Evolutionary conservation across 2,797 vertebrate genomes (phyloP).

Genomic region (Hapalemur alaotrensis): DNA sequence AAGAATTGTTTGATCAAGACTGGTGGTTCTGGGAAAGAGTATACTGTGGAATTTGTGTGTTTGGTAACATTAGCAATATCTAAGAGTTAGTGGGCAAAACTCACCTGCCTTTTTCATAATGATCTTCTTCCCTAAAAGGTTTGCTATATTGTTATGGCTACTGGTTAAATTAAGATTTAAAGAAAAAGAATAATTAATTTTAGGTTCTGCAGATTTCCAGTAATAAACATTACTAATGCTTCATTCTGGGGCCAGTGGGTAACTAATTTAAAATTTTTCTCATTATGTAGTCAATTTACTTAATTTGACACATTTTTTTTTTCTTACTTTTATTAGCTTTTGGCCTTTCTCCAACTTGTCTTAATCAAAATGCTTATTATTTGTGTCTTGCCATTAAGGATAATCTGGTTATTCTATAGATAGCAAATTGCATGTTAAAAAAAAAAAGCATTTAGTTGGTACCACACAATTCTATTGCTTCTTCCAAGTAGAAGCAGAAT

Average conservation of each 20-base stretch:
- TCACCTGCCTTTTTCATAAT: constrained; percentile 1
- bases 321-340: constrained; percentile 73
- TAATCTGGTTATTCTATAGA: constrained; percentile 75
- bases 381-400: constrained; percentile 71
- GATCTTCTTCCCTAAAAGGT: constrained; percentile 54
- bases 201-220: constrained; percentile 67
- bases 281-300: constrained; percentile 76
- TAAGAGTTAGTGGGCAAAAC: background rate
- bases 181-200: constrained; percentile 75
- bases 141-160: constrained; percentile 47
- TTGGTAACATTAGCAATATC: background rate
- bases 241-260: constrained; percentile 55
- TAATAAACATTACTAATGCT: constrained; percentile 74
- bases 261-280: constrained; percentile 73
- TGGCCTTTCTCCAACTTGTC: constrained; percentile 76
- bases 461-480: constrained; percentile 52
- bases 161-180: constrained; percentile 72
- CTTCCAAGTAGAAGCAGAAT: constrained; percentile 15
- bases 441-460: constrained; percentile 21
- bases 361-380: constrained; percentile 80
- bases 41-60: background rate
- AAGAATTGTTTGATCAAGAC: background rate
- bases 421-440: constrained; percentile 66
- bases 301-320: constrained; percentile 68
- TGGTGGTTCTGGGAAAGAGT: fast-evolving